Percentiles rank a stretch among this genome's conserved stretches.
phyloP scores from a whole-genome alignment of 2,888 invertebrate species.

The Eupelmus urozonus region DNA sequence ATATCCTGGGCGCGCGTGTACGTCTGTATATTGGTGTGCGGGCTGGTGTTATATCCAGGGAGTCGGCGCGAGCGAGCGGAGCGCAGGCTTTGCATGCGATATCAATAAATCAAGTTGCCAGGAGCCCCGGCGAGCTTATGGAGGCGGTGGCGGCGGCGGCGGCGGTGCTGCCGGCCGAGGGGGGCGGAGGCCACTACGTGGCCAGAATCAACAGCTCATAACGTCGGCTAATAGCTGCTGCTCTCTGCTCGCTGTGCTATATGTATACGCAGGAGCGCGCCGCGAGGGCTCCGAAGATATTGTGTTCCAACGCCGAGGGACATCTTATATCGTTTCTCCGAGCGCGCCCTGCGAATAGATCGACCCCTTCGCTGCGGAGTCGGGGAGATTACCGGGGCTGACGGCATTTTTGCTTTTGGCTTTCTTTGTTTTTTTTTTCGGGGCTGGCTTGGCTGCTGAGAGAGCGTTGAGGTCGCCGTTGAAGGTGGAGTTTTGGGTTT shows the following conservation, averaged over 20 bases:
- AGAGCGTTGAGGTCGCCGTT: too few relatives aligned
- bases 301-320: slow-evolving; percentile 75
- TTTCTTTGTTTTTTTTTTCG: not conserved
- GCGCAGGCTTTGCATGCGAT: slow-evolving; percentile 77
- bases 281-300: slow-evolving; percentile 73
- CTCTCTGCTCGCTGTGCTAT: too few relatives aligned
- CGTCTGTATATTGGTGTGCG: slow-evolving; percentile 11
- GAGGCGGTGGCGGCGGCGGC: not conserved
- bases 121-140: slow-evolving; percentile 73
- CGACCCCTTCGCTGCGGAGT: not conserved
- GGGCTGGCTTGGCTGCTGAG: too few relatives aligned
- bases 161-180: too few relatives aligned
- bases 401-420: not conserved
- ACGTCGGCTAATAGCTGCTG: slow-evolving; percentile 76
- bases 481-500: too few relatives aligned
- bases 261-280: too few relatives aligned
- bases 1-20: not conserved
- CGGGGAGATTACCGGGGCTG: not conserved
- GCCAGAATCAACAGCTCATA: slow-evolving; percentile 78
- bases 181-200: slow-evolving; percentile 73
- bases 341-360: slow-evolving; percentile 1
- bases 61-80: slow-evolving; percentile 61
- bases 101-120: slow-evolving; percentile 77
- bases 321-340: slow-evolving; percentile 68
- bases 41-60: slow-evolving; percentile 17